Conservation (phyloP, 1,140 invertebrate species). For the Panagrolaimus sp. region DNA sequence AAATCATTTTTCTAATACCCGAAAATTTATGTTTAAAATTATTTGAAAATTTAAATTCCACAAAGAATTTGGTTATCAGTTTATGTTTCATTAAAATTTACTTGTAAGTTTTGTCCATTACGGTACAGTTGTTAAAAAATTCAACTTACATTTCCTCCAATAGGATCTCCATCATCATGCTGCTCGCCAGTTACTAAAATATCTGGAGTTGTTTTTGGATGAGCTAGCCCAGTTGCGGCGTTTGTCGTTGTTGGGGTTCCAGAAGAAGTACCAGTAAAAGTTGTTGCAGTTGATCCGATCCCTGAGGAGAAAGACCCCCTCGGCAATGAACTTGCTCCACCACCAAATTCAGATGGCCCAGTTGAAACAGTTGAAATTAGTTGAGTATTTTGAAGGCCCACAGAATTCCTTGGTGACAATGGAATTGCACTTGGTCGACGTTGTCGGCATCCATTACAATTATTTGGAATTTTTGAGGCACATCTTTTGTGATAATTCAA, state of each 20-base stretch:
- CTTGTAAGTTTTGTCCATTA: neutral
- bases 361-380: conserved; percentile 37
- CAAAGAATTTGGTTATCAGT: too few species aligned
- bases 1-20: too few species aligned
- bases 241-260: neutral
- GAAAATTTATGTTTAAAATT: too few species aligned
- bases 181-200: conserved; percentile 54
- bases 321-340: conserved; percentile 16
- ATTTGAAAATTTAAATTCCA: too few species aligned
- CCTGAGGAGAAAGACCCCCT: neutral
- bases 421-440: conserved; percentile 58
- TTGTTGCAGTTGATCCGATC: conserved; percentile 3
- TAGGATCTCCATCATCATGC: conserved; percentile 52
- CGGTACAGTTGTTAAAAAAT: too few species aligned
- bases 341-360: conserved; percentile 24
- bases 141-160: conserved; percentile 53
- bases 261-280: neutral
- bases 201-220: conserved; percentile 39
- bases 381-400: conserved; percentile 60
- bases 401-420: conserved; percentile 55
- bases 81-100: neutral
- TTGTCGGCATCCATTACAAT: conserved; percentile 69
- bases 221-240: neutral
- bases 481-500: conserved; percentile 97
- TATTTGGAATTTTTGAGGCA: conserved; percentile 95